phyloP scores from a whole-genome alignment of 2,888 invertebrate species.

The Dicycla oo region DNA sequence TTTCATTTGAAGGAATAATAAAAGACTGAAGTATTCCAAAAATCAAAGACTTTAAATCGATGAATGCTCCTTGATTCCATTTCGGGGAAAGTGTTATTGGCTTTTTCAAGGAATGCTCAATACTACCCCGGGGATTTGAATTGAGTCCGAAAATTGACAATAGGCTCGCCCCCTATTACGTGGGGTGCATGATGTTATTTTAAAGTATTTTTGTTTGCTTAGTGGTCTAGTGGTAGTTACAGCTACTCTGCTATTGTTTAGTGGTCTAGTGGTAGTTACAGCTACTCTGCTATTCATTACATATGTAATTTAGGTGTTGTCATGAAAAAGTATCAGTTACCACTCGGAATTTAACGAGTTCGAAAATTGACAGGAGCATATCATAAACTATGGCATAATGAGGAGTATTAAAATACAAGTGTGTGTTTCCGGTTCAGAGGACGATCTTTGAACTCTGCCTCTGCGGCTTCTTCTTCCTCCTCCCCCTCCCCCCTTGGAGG shows the following conservation, averaged over 20 bases:
- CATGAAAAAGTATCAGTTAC: not conserved
- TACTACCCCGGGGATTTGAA: constrained; percentile 12
- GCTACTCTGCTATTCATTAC: not conserved
- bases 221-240: not conserved
- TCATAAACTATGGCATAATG: too few species aligned
- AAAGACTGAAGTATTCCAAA: not conserved
- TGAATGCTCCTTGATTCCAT: constrained; percentile 19
- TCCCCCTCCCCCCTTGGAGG: too few species aligned
- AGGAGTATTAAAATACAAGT: too few species aligned
- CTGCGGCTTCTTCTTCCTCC: too few species aligned
- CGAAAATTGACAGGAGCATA: not conserved
- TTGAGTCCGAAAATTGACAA: constrained; percentile 41
- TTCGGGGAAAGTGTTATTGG: constrained; percentile 33
- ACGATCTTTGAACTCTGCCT: too few species aligned
- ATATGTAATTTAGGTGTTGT: not conserved
- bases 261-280: not conserved
- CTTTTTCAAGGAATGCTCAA: constrained; percentile 38
- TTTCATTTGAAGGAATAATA: not conserved
- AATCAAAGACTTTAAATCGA: constrained; percentile 26
- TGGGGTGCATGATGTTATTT: constrained; percentile 4
- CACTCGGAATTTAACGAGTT: not conserved
- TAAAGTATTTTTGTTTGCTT: constrained; percentile 5
- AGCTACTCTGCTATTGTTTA: not conserved
- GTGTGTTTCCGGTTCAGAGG: too few species aligned
- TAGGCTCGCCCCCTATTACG: constrained; percentile 25